phyloP scores from a whole-genome alignment of 2,113 vertebrate species.

The Hippolais icterina region DNA sequence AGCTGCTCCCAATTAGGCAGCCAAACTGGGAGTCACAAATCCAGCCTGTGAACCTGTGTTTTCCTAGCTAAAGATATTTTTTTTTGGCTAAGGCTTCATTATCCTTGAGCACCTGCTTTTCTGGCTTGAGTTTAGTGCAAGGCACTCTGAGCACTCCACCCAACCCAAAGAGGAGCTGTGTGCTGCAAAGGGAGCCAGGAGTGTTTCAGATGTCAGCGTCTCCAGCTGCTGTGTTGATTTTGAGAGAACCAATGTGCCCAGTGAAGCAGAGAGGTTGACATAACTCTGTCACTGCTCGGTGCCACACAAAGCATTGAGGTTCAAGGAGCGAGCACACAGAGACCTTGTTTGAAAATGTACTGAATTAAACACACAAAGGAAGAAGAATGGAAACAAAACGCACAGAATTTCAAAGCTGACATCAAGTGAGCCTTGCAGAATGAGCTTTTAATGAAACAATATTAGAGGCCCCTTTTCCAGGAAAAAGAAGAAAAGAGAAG shows the following conservation, averaged over 20 bases:
- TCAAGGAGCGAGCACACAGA: not conserved
- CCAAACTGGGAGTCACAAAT: not conserved
- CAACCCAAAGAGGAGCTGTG: not conserved
- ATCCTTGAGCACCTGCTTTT: not conserved
- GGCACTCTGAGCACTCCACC: not conserved
- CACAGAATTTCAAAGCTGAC: not conserved
- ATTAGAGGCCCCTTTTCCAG: not conserved
- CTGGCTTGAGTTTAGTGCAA: not conserved
- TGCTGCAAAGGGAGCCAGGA: not conserved
- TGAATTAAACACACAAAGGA: not conserved
- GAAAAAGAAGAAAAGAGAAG: not conserved
- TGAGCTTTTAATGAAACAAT: not conserved
- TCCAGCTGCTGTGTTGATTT: constrained; percentile 4
- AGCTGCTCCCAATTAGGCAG: not conserved
- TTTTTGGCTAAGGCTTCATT: not conserved
- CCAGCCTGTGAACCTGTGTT: fast-evolving
- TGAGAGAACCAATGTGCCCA: not conserved
- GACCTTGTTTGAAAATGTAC: not conserved
- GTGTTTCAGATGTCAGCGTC: not conserved
- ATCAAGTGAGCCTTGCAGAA: not conserved
- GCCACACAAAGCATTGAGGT: not conserved
- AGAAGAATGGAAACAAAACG: not conserved
- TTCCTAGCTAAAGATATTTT: not conserved
- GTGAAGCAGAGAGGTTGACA: constrained; percentile 11
- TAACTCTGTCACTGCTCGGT: not conserved